phyloP scores from a whole-genome alignment of 2,113 vertebrate species.

The Desmodus rotundus region DNA sequence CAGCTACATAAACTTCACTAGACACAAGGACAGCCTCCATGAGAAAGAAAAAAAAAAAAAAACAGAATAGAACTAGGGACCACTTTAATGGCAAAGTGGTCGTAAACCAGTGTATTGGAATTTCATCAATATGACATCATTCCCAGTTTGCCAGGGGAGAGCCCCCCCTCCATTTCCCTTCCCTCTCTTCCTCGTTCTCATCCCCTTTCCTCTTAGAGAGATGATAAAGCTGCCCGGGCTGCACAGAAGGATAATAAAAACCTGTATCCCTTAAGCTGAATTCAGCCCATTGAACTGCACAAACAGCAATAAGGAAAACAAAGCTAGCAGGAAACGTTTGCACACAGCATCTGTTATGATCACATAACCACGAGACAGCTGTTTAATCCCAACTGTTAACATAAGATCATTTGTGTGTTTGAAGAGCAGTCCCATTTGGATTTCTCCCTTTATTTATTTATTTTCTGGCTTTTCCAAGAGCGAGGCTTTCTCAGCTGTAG shows the following conservation, averaged over 20 bases:
- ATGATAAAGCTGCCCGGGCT: slow-evolving; percentile 77
- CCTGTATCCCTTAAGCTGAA: slow-evolving; percentile 84
- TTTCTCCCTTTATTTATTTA: slow-evolving; percentile 85
- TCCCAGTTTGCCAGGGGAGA: slow-evolving; percentile 73
- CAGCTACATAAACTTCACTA: slow-evolving; percentile 62
- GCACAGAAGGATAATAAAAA: slow-evolving; percentile 80
- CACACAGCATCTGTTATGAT: slow-evolving; percentile 93
- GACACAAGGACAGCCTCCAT: slow-evolving; percentile 50
- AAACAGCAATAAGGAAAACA: slow-evolving; percentile 90
- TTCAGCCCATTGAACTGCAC: slow-evolving; percentile 89
- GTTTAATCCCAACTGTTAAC: slow-evolving; percentile 96
- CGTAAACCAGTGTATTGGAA: slow-evolving; percentile 64
- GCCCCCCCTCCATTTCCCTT: slow-evolving; percentile 52
- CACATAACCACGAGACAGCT: slow-evolving; percentile 95
- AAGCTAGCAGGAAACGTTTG: slow-evolving; percentile 86
- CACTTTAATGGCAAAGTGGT: slow-evolving; percentile 64
- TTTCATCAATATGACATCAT: slow-evolving; percentile 79
- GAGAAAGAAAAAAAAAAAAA: background rate
- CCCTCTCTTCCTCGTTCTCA: background rate
- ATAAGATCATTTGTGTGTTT: slow-evolving; percentile 94
- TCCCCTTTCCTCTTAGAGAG: slow-evolving; percentile 69
- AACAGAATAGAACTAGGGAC: slow-evolving; percentile 13
- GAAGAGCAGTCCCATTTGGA: slow-evolving; percentile 91
- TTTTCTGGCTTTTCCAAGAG: slow-evolving; percentile 79
- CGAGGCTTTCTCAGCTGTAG: slow-evolving; percentile 78